Conservation (phyloP, 2,113 vertebrate genomes). For the Herpailurus yagouaroundi region DNA sequence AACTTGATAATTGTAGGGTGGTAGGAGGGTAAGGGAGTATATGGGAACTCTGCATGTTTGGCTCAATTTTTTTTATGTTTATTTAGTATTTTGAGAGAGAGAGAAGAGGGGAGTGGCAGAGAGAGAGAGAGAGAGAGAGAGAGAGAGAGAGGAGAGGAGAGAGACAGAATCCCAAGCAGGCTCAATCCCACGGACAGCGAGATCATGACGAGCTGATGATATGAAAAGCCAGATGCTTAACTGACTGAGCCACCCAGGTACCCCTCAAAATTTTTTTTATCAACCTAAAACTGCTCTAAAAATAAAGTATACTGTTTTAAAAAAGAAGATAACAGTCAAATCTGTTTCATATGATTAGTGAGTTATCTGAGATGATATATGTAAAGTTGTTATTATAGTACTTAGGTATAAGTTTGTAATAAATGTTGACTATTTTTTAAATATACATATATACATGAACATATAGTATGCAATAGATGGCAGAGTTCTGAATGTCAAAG, state of each 20-base stretch:
- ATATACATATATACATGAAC: neutral
- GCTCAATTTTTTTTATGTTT: neutral
- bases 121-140: neutral
- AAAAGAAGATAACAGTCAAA: neutral
- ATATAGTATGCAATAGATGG: neutral
- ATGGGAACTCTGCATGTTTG: neutral
- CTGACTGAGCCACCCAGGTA: neutral
- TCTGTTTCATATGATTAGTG: neutral
- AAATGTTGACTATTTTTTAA: neutral
- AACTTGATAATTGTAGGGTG: neutral
- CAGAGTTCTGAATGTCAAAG: neutral
- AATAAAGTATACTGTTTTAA: neutral
- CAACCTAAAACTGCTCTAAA: constrained; percentile 11
- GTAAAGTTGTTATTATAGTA: neutral
- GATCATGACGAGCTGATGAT: neutral
- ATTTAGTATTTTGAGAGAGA: neutral
- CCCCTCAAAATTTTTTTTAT: neutral
- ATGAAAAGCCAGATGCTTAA: neutral
- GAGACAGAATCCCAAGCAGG: neutral
- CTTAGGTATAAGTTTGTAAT: neutral
- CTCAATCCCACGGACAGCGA: neutral
- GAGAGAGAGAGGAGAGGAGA: neutral
- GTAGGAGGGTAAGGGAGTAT: neutral
- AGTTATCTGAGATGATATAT: neutral
- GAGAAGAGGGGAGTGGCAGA: neutral